Percentiles rank a stretch among this genome's conserved stretches.
Evolutionary conservation across 2,797 vertebrate species (phyloP).

Genomic region (Erithacus rubecula): DNA sequence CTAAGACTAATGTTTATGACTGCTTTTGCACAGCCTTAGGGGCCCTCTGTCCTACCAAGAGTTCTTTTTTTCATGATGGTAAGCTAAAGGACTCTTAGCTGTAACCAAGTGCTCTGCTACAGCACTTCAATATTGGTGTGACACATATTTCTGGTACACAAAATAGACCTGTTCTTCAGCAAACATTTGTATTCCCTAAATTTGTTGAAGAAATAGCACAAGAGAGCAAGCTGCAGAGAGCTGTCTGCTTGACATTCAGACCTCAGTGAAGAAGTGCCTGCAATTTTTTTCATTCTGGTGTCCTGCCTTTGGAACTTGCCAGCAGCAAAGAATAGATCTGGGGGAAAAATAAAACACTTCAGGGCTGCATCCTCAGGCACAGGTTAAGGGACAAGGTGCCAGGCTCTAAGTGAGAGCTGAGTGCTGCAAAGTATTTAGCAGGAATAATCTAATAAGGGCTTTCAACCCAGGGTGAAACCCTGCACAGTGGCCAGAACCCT

Average conservation of each 20-base stretch:
- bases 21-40: background rate
- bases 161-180: constrained; percentile 48
- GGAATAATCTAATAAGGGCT: background rate
- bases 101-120: background rate
- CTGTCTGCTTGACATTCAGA: background rate
- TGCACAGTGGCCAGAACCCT: background rate
- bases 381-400: background rate
- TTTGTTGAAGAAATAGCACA: constrained; percentile 17
- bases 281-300: background rate
- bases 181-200: constrained; percentile 18
- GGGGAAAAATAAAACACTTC: background rate
- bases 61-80: constrained; percentile 1
- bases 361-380: background rate
- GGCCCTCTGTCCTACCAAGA: background rate
- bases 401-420: background rate
- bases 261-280: background rate
- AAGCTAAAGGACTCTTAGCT: constrained; percentile 26
- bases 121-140: background rate
- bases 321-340: background rate
- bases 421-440: background rate
- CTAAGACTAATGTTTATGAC: constrained; percentile 52
- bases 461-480: background rate
- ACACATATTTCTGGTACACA: constrained; percentile 15
- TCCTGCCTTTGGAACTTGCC: background rate
- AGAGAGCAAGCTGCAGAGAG: background rate